Evolutionary conservation across 2,888 invertebrate species (phyloP).

Genomic region (Andricus quercusramuli): DNA sequence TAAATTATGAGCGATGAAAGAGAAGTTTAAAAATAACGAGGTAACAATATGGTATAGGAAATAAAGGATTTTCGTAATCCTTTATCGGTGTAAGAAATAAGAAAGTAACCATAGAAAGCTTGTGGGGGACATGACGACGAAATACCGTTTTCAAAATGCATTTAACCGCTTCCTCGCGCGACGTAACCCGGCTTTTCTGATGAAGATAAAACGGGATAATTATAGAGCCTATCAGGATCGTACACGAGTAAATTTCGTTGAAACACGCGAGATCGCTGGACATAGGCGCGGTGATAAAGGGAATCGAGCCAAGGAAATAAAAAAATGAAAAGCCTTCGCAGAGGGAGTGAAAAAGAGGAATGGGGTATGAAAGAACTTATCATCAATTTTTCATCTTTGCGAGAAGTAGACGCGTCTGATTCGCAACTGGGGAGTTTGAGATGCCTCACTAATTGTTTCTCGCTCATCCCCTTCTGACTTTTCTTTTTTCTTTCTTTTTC

Average conservation of each 20-base stretch:
- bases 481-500: background rate
- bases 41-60: conserved; percentile 33
- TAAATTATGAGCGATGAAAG: background rate
- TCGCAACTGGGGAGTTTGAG: conserved; percentile 24
- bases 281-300: conserved; percentile 67
- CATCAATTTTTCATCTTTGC: conserved; percentile 35
- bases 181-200: conserved; percentile 63
- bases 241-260: conserved; percentile 73
- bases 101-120: background rate
- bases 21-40: background rate
- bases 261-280: conserved; percentile 74
- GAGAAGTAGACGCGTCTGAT: conserved; percentile 23
- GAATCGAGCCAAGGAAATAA: conserved; percentile 61
- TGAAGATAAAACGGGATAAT: conserved; percentile 77
- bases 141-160: conserved; percentile 55
- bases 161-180: conserved; percentile 58
- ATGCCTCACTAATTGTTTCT: conserved; percentile 63
- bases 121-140: conserved; percentile 32
- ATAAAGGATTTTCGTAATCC: conserved; percentile 11
- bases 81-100: conserved; percentile 6
- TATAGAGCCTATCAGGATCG: conserved; percentile 76
- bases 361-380: conserved; percentile 20
- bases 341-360: conserved; percentile 7
- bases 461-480: conserved; percentile 52
- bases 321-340: conserved; percentile 37